Evolutionary conservation across 2,797 vertebrate genomes (phyloP).

Genomic region (Myripristis murdjan): DNA sequence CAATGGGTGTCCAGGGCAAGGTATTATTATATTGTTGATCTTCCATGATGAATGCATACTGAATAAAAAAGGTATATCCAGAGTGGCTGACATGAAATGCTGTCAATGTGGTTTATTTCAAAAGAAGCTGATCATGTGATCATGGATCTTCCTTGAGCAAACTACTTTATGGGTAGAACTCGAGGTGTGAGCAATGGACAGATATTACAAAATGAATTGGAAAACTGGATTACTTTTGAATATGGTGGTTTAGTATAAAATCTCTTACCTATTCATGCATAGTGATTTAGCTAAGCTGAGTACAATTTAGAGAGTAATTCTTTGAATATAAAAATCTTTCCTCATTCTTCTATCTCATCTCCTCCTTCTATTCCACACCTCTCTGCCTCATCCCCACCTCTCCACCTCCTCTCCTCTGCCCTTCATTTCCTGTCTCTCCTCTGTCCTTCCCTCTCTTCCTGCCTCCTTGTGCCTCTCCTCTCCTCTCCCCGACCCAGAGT

Average conservation of each 20-base stretch:
- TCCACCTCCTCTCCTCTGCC: not conserved
- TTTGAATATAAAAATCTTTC: not conserved
- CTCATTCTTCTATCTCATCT: slow-evolving; percentile 1
- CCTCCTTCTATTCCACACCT: slow-evolving; percentile 18
- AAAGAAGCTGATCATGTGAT: not conserved
- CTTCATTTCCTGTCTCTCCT: slow-evolving; percentile 7
- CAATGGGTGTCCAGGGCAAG: not conserved
- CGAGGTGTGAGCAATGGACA: not conserved
- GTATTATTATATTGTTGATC: not conserved
- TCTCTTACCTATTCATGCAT: not conserved
- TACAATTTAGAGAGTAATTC: not conserved
- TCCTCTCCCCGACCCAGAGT: slow-evolving; percentile 52
- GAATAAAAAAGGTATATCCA: not conserved
- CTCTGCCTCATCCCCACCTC: slow-evolving; percentile 17
- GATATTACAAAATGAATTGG: not conserved
- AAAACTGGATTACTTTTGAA: not conserved
- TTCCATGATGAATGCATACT: no score
- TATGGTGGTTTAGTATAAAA: not conserved
- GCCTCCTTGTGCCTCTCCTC: slow-evolving; percentile 30
- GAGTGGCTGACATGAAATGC: not conserved
- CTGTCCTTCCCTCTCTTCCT: slow-evolving; percentile 40
- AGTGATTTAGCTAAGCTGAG: not conserved
- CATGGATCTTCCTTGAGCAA: not conserved
- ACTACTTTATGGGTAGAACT: not conserved
- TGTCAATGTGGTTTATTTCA: not conserved